A percentile compares a stretch with the other conserved stretches of the same genome.
Evolutionary conservation across 2,113 vertebrate species (phyloP).

Genomic region (Mesocricetus auratus): DNA sequence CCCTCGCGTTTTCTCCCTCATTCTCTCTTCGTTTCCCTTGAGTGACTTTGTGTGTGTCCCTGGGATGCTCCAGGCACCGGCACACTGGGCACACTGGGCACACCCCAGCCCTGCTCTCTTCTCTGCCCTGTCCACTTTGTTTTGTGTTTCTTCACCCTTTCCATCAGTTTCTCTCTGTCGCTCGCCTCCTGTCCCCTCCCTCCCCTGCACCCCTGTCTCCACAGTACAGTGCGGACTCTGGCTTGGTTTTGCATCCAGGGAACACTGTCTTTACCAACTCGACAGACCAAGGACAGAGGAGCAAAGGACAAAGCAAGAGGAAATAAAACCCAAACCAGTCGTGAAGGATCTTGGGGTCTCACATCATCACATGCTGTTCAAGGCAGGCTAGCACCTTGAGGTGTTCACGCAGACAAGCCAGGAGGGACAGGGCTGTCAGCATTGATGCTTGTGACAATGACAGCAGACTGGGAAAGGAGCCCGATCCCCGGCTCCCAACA

Average conservation of each 20-base stretch:
- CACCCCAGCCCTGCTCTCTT: too few species aligned
- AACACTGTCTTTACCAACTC: constrained; percentile 2
- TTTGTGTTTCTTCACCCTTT: too few species aligned
- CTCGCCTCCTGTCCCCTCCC: too few species aligned
- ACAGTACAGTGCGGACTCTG: neutral
- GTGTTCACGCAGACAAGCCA: neutral
- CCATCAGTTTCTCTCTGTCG: neutral
- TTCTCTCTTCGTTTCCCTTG: neutral
- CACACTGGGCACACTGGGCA: neutral
- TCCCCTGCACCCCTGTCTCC: neutral
- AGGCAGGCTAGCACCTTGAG: neutral
- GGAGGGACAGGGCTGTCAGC: constrained; percentile 73
- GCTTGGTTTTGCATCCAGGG: neutral
- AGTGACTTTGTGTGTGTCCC: neutral
- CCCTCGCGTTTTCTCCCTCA: neutral
- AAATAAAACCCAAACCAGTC: neutral
- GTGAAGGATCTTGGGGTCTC: neutral
- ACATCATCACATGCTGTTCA: neutral
- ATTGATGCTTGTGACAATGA: constrained; percentile 76
- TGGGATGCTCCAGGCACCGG: neutral
- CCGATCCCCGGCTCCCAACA: constrained; percentile 69
- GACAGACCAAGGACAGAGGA: neutral
- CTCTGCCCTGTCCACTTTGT: too few species aligned
- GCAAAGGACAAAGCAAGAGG: fast-evolving
- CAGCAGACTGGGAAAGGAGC: constrained; percentile 76